Evolutionary conservation across 2,797 vertebrate species (phyloP).

Genomic region (Eurystomus glaucurus): DNA sequence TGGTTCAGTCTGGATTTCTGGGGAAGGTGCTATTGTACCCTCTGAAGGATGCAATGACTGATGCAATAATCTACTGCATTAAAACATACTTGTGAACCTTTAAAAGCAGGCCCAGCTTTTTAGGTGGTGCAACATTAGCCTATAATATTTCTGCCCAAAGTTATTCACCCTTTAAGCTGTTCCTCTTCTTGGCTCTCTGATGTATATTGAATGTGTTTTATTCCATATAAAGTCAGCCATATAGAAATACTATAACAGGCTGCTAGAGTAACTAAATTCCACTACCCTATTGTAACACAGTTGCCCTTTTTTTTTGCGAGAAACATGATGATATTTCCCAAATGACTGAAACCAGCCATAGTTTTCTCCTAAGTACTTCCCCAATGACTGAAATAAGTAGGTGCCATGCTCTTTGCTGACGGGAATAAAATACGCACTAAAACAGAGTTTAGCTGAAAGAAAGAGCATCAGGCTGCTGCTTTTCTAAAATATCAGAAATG

Average conservation of each 20-base stretch:
- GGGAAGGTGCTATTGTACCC: background rate
- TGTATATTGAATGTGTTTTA: rapidly evolving
- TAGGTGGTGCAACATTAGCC: background rate
- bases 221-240: background rate
- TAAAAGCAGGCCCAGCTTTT: background rate
- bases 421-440: background rate
- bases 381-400: background rate
- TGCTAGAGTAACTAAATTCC: background rate
- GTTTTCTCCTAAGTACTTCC: background rate
- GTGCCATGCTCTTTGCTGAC: background rate
- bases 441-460: background rate
- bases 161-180: background rate
- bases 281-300: background rate
- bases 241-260: background rate
- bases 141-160: background rate
- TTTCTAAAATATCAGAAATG: constrained; percentile 57
- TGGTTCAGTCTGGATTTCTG: background rate
- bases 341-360: background rate
- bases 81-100: background rate
- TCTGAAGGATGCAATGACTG: background rate
- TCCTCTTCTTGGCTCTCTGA: background rate
- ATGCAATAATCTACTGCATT: background rate
- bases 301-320: background rate
- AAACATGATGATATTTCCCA: background rate
- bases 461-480: background rate